Evolutionary conservation across 1,140 invertebrate genomes (phyloP).

Genomic region (Plodia interpunctella): DNA sequence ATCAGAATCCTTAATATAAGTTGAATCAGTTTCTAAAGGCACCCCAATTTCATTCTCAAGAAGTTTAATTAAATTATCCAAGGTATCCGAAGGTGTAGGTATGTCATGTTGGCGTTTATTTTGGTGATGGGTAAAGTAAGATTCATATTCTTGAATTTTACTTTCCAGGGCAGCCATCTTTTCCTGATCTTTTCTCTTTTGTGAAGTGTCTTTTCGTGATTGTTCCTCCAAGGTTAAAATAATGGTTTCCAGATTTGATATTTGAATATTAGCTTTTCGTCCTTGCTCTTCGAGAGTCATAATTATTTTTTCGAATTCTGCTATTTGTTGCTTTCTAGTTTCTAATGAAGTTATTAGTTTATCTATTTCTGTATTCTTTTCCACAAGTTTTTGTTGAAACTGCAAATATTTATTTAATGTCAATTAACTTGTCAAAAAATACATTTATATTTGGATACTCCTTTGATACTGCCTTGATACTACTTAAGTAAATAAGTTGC

Average conservation of each 20-base stretch:
- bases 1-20: slow-evolving; percentile 15
- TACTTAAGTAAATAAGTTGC: no score
- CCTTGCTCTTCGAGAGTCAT: slow-evolving; percentile 53
- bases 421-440: neutral
- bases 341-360: slow-evolving; percentile 42
- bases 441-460: no score
- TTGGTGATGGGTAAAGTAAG: slow-evolving; percentile 16
- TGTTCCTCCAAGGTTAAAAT: slow-evolving; percentile 57
- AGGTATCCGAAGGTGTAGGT: slow-evolving; percentile 30
- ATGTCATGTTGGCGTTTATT: slow-evolving; percentile 24
- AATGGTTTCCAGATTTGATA: slow-evolving; percentile 57
- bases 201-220: slow-evolving; percentile 32
- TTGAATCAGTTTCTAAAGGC: slow-evolving; percentile 29
- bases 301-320: slow-evolving; percentile 58
- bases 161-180: slow-evolving; percentile 41
- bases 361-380: slow-evolving; percentile 55
- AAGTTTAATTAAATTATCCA: slow-evolving; percentile 58
- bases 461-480: no score
- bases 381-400: slow-evolving; percentile 40
- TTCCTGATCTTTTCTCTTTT: slow-evolving; percentile 48
- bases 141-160: slow-evolving; percentile 41
- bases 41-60: slow-evolving; percentile 56
- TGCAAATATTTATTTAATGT: slow-evolving; percentile 18
- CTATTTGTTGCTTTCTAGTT: slow-evolving; percentile 53
- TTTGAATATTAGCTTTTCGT: slow-evolving; percentile 38